phyloP scores from a whole-genome alignment of 2,797 vertebrate genomes.

The Hirundo rustica region DNA sequence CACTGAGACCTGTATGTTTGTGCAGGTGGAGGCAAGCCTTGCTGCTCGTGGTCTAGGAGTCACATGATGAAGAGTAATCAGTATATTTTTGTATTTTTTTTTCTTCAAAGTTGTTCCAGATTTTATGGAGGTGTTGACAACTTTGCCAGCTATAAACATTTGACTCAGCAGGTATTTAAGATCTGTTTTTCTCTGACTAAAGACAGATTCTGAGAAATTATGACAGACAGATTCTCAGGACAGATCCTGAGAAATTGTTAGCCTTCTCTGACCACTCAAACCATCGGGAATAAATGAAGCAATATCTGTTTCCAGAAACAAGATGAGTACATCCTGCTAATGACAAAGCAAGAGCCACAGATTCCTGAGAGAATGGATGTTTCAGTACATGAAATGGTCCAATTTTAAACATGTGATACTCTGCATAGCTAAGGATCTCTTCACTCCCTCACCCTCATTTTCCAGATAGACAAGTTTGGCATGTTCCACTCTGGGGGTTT shows the following conservation, averaged over 20 bases:
- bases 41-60: not conserved
- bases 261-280: not conserved
- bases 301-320: not conserved
- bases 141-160: not conserved
- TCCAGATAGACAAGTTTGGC: slow-evolving; percentile 11
- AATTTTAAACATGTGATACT: not conserved
- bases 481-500: slow-evolving; percentile 22
- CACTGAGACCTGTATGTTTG: not conserved
- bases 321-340: not conserved
- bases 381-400: not conserved
- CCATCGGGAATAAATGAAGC: not conserved
- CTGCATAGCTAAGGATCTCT: not conserved
- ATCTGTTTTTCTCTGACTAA: not conserved
- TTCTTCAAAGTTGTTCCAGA: not conserved
- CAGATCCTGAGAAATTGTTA: not conserved
- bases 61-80: not conserved
- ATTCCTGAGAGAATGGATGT: not conserved
- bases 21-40: not conserved
- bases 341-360: not conserved
- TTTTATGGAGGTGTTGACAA: not conserved
- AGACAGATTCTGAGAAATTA: not conserved
- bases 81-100: not conserved
- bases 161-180: not conserved
- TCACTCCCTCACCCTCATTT: not conserved
- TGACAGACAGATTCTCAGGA: not conserved